A percentile compares a stretch with the other conserved stretches of the same genome.
Conservation (phyloP, 2,113 vertebrate species). For the Plecturocebus donacophilus region DNA sequence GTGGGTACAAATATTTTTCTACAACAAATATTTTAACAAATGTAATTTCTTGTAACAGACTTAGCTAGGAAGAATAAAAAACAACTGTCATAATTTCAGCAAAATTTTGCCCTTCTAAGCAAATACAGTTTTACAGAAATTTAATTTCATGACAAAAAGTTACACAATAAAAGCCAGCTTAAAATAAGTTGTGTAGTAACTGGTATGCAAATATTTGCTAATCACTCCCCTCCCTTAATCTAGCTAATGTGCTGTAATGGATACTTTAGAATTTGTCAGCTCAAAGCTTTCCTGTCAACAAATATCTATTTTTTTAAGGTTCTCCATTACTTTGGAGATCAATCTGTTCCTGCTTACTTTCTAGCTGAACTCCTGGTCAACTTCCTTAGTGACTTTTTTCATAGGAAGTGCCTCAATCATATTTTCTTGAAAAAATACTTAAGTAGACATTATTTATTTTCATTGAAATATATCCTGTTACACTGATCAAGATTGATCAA, state of each 20-base stretch:
- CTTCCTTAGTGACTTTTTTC: not conserved
- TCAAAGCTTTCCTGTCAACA: not conserved
- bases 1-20: not conserved
- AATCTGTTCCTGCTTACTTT: not conserved
- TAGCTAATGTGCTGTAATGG: not conserved
- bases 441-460: not conserved
- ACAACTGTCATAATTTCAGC: not conserved
- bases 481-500: not conserved
- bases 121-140: not conserved
- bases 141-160: conserved; percentile 31
- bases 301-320: not conserved
- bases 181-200: not conserved
- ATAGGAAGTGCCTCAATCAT: not conserved
- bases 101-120: not conserved
- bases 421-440: not conserved
- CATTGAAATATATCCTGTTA: not conserved
- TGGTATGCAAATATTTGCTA: not conserved
- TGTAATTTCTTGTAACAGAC: not conserved
- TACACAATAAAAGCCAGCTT: not conserved
- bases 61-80: not conserved
- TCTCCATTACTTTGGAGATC: not conserved
- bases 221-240: not conserved
- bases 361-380: not conserved
- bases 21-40: conserved; percentile 34
- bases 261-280: not conserved